These are phyloP conservation scores for Pissodes strobi DNA, from an alignment of 1,140 invertebrate species.

Conservation along the genomic window DNA sequence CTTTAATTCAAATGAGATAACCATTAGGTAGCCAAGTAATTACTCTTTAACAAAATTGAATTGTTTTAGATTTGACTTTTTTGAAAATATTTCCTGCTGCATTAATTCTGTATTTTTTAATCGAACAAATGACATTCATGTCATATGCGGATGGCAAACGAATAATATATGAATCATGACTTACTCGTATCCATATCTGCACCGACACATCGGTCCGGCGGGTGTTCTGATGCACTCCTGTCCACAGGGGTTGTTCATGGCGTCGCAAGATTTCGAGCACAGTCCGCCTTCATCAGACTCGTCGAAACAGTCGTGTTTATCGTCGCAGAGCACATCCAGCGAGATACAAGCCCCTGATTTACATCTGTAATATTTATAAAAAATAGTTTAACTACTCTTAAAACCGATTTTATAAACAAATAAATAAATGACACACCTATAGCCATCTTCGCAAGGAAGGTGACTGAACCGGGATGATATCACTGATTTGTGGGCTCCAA, in stretches of 20 bases:
- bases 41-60: too few relatives aligned
- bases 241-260: constrained; percentile 58
- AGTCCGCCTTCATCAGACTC: constrained; percentile 53
- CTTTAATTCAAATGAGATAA: too few relatives aligned
- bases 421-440: constrained; percentile 60
- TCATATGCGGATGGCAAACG: too few relatives aligned
- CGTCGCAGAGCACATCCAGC: constrained; percentile 68
- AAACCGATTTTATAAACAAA: not conserved
- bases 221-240: constrained; percentile 70
- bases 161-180: not conserved
- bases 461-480: not conserved
- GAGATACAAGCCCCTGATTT: constrained; percentile 66
- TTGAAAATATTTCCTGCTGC: not conserved
- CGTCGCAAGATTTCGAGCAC: constrained; percentile 63
- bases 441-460: constrained; percentile 58
- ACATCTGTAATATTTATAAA: constrained; percentile 58
- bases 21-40: too few relatives aligned
- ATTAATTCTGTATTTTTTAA: not conserved
- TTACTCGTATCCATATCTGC: constrained; percentile 63
- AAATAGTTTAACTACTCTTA: not conserved
- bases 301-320: constrained; percentile 68
- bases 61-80: too few relatives aligned
- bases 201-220: constrained; percentile 72
- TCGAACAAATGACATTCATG: not conserved
- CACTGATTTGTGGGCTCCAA: not conserved